Base-by-base conservation (phyloP, 2,797 vertebrate genomes). In the Xenentodon cancila region DNA sequence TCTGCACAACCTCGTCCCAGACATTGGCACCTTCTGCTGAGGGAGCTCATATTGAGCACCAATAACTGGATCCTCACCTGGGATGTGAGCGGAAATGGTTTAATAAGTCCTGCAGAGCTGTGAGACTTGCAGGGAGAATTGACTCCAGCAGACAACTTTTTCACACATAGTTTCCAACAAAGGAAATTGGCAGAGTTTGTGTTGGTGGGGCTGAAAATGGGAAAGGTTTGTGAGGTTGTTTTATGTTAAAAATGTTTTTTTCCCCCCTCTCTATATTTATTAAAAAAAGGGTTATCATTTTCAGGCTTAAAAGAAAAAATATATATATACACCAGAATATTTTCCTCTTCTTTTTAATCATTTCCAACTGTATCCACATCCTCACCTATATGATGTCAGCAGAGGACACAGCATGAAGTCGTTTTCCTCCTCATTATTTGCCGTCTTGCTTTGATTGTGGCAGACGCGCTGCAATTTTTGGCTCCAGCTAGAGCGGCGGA, bases 391-490 rank as follows among this genome's bases (percentile, higher is more conserved):
- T 56, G 49, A 6, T 12, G 49, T 52, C 54, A 27, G 48, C 27
- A 5, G 64, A 1, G 43, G 30, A 47, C 52, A 47, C 60, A 9
- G 55, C 48, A 1, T 17, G 60, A 62, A 37, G 25, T 65, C 7
- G 6, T 57, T 53, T 68, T 27, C 20, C 21, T 34, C 61, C 34
- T 71, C 62, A 11, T 66, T 17, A 59, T 20, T 66, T 72, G 54
- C 56, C 7, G 13, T 40, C 34, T 47, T 27, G 34, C 59, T 59
- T 57, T 50, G 30, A 51, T 22, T 5, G 30, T 16, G 61, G 27
- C 40, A 20, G 4, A 50, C 13, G 15, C 40, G 73, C 27, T 18
- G 56, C 62, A 60, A 40, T 68, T 45, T n/a, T 65, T 68, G 82
- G 67, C 72, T 77, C 52, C 1, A 18, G 8, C 3, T 1, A 7